A percentile compares a stretch with the other conserved stretches of the same genome.
These are phyloP conservation scores for Mythimna vitellina DNA, from an alignment of 2,888 invertebrate genomes.

Conservation along the genomic window DNA sequence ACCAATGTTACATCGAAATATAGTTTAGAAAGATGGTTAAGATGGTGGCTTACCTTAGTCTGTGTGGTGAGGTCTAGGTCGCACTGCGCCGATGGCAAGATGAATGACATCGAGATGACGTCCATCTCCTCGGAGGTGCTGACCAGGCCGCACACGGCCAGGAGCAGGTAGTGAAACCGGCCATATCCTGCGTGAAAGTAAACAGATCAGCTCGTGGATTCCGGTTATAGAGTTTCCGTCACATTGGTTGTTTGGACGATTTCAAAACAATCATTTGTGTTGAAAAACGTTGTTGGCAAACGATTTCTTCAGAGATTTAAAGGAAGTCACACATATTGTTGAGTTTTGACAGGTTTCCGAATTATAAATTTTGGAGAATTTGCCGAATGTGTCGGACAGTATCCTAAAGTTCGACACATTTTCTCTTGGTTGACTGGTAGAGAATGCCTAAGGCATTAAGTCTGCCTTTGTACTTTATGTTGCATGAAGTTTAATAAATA, in stretches of 20 bases:
- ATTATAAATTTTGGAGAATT: no score
- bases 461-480: no score
- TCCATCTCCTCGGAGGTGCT: slow-evolving; percentile 99
- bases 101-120: slow-evolving; percentile 98
- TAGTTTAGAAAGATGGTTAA: not conserved
- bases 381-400: not conserved
- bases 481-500: no score
- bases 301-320: slow-evolving; percentile 10
- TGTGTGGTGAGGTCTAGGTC: slow-evolving; percentile 96
- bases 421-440: no score
- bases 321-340: not conserved
- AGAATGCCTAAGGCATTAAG: no score
- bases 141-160: slow-evolving; percentile 98
- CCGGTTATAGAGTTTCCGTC: not conserved
- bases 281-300: not conserved
- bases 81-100: slow-evolving; percentile 97
- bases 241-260: slow-evolving; percentile 24
- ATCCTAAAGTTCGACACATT: no score
- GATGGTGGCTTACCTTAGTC: slow-evolving; percentile 92
- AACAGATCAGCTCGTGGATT: slow-evolving; percentile 18
- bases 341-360: not conserved
- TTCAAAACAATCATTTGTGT: slow-evolving; percentile 23
- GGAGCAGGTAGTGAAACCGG: slow-evolving; percentile 96
- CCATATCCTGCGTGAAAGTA: slow-evolving; percentile 92
- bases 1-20: not conserved